Evolutionary conservation across 1,140 invertebrate species (phyloP), one percentile per base, ranked within the genome.

Genomic region (Spodoptera frugiperda): DNA sequence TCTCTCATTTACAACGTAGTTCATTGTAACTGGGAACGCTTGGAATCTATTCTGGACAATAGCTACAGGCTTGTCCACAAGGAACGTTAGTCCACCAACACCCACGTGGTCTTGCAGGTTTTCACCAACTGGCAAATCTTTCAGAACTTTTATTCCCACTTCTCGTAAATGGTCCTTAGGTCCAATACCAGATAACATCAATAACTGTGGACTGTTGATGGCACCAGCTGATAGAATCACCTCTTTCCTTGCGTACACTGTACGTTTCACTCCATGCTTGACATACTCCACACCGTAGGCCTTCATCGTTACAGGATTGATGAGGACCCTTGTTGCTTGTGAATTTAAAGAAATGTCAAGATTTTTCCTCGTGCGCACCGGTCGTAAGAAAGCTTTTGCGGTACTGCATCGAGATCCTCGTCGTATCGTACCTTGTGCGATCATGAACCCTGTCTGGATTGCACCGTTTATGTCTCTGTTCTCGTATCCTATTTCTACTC

Each of bases 141-240:
- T 96, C 0, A 98, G 77, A 0, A 97, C 95, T 9, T 95, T 95
- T 48, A 98, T 97, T 5, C 96, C 96, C 15, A 97, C 89, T 48
- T 96, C 91, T 54, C 94, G 89, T 9, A 99, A 93, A 79, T 98
- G 97, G 5, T 96, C 94, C 44, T 94, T 94, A 0, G 98, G 98
- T 0, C 98, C 98, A 54, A 98, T 95, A 0, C 98, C 98, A 0
- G 97, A 98, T 0, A 98, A 86, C 97, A 98, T 98, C 63, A 99
- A 89, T 39, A 99, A 87, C 80, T 98, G 97, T 0, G 98, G 96
- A 17, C 95, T 96, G 68, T 97, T 97, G 6, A 98, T 97, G 0
- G 97, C 95, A 0, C 97, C 97, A 0, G 97, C 97, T 1, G 97
- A 97, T 6, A 98, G 79, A 39, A 98, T 96, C 0, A 98, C 96